Base-by-base conservation (phyloP, 2,113 vertebrate genomes). In the Hiodon alosoides region DNA sequence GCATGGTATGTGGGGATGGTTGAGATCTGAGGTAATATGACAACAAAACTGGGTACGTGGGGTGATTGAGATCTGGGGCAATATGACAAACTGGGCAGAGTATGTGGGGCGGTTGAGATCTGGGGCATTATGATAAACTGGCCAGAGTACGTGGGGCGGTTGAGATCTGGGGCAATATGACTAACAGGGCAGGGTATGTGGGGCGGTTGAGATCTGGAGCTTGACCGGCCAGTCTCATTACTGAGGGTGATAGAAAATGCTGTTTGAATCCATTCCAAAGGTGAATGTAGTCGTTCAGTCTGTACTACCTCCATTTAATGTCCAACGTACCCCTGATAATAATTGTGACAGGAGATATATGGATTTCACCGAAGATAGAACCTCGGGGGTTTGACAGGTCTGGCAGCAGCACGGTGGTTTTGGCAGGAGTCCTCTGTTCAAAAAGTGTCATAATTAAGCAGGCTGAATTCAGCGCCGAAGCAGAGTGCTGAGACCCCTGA, bases 111-210 rank as follows among this genome's bases (percentile, higher is more conserved):
- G 9, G 7, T 9, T 31, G 54, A 47, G 14, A n/a, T 57, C n/a
- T 8, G 52, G 48, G 31, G 69, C 55, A 11, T 9, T 59, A 14
- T 3, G 14, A 59, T 0, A 9, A 11, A 11, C 58, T 59, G 7
- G 3, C 8, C 9, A 9, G 9, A 11, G 58, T 11, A 2, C 3
- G 58, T 59, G 58, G 58, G 14, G 14, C 58, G 14, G 58, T 11
- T 3, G 31, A 31, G 31, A 31, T 31, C 31, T 31, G 31, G 31
- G 31, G 31, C 31, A 31, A 31, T 31, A 31, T 31, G 31, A 31
- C 31, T 31, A 31, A 59, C 85, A 91, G 55, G 90, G 90, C 64
- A 85, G 89, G 82, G 90, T 91, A 91, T 6, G 89, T 77, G 67
- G 6, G 3, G 16, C 69, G 9, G 7, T 9, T 31, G 54, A 47